Evolutionary conservation across 2,888 invertebrate species (phyloP), one percentile per base, ranked within the genome.

Genomic region (Tenthredo notha): DNA sequence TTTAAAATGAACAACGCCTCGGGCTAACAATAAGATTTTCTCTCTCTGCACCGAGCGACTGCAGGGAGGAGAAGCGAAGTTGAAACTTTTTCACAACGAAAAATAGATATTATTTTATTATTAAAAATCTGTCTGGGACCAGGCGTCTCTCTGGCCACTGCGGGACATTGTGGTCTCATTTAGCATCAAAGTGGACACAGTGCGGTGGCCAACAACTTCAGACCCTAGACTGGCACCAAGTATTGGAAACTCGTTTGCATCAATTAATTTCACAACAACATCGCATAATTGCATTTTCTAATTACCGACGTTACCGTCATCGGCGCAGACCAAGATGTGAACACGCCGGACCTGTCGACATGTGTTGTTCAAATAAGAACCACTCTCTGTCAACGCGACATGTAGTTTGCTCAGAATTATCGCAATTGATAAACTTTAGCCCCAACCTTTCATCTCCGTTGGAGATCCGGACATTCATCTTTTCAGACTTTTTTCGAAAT

Each of bases 211-310:
- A 54, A 78, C 84, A 47, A 67, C 84, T 85, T 72, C 61, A 75
- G 61, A 85, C 84, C 80, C 86, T 61, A 86, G 84, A 84, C 86
- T 87, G 86, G 87, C 87, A 89, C 88, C 87, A 87, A 88, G 89
- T 90, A 91, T 90, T 88, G 90, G 89, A 90, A 89, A 89, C 88
- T 90, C 90, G 89, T 90, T 90, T 90, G 90, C 91, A 90, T 90
- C 90, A 90, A 91, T 90, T 91, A 90, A 89, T 89, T 90, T 89
- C 88, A 89, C 88, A 89, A 89, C 90, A 89, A 90, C 90, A 89
- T 90, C 88, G 88, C 87, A 89, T 91, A 90, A 91, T 91, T 90
- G 88, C 88, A 89, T 90, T 90, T 89, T 85, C 87, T 88, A 88
- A 90, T 84, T 84, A 84, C 75, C 43, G 43, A 70, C 70, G 67